Percentiles rank a stretch among this genome's conserved stretches.
Conservation (phyloP, 2,113 vertebrate genomes). For the Pseudopipra pipra region DNA sequence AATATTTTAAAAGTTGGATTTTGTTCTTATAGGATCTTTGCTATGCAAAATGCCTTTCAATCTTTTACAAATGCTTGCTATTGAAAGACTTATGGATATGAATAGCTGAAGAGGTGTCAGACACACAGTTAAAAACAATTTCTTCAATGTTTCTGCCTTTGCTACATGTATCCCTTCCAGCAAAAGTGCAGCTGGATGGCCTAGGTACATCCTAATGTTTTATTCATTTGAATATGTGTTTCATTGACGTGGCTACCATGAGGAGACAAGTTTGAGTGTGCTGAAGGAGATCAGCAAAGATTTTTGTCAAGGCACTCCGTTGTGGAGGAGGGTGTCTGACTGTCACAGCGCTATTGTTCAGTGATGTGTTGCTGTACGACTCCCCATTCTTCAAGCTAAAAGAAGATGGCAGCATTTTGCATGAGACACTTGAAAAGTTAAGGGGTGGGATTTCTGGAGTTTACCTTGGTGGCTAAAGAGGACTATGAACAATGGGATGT, state of each 20-base stretch:
- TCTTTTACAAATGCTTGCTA: conserved; percentile 45
- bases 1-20: conserved; percentile 20
- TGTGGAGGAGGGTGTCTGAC: background rate
- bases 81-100: conserved; percentile 23
- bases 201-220: conserved; percentile 22
- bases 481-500: background rate
- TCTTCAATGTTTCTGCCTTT: background rate
- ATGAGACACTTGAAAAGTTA: background rate
- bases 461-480: background rate
- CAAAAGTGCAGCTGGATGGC: background rate
- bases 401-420: background rate
- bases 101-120: conserved; percentile 51
- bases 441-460: background rate
- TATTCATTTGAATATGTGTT: conserved; percentile 24
- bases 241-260: conserved; percentile 12
- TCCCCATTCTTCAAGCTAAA: background rate
- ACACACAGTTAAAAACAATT: conserved; percentile 27
- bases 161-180: background rate
- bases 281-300: background rate
- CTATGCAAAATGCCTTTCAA: conserved; percentile 36
- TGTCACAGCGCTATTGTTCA: background rate
- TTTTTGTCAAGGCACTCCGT: background rate
- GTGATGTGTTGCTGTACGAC: rapidly evolving
- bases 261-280: conserved; percentile 39
- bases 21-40: background rate